A percentile compares a stretch with the other conserved stretches of the same genome.
These are phyloP conservation scores for Cuniculus paca DNA, from an alignment of 2,797 vertebrate species.

Conservation along the genomic window DNA sequence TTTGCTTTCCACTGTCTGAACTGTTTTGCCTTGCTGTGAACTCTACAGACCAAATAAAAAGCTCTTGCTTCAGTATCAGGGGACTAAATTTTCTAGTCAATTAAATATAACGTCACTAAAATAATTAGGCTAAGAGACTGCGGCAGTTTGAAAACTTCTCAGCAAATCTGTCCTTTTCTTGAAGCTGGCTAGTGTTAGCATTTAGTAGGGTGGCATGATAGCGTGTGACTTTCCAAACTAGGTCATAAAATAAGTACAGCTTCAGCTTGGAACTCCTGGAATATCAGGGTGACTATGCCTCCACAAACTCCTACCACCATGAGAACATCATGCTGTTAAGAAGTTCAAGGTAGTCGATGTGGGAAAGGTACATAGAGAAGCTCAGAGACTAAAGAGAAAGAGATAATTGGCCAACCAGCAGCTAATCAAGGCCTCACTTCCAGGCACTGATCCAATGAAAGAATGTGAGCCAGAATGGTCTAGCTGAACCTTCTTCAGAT, in stretches of 20 bases:
- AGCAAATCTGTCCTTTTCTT: not conserved
- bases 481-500: not conserved
- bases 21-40: not conserved
- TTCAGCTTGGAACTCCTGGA: not conserved
- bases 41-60: not conserved
- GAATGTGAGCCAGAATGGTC: too few species aligned
- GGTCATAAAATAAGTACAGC: not conserved
- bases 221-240: not conserved
- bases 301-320: not conserved
- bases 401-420: not conserved
- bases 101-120: constrained; percentile 20
- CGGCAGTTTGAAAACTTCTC: not conserved
- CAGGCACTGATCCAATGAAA: not conserved
- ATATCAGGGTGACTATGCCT: not conserved
- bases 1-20: not conserved
- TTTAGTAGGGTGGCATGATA: not conserved
- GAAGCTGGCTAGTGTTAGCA: not conserved
- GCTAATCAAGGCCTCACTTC: not conserved
- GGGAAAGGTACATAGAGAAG: not conserved
- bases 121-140: not conserved
- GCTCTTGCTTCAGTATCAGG: not conserved
- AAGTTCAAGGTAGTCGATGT: not conserved
- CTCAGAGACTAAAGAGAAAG: not conserved
- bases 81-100: not conserved
- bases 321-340: not conserved